phyloP scores from a whole-genome alignment of 2,113 vertebrate species.

The Chaetops frenatus region DNA sequence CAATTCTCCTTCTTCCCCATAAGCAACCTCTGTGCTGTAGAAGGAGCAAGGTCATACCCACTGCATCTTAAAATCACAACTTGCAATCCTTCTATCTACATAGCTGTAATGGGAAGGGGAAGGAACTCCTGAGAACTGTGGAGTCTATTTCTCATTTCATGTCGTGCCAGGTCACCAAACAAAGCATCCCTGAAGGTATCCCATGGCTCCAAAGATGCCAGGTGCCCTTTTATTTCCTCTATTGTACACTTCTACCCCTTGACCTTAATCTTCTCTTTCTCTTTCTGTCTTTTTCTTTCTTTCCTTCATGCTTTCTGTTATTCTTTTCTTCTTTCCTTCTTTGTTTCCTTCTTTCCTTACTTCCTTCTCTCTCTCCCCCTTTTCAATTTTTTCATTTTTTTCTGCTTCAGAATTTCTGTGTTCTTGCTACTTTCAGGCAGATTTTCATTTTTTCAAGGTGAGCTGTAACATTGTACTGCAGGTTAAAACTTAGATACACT shows the following conservation, averaged over 20 bases:
- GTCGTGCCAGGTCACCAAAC: rapidly evolving
- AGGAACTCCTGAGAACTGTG: background rate
- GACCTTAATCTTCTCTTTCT: background rate
- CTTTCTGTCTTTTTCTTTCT: no score
- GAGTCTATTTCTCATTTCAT: background rate
- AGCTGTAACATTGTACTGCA: background rate
- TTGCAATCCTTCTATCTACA: background rate
- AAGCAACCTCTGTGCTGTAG: background rate
- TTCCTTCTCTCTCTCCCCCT: background rate
- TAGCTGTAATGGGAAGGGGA: background rate
- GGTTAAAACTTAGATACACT: background rate
- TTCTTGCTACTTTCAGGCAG: background rate
- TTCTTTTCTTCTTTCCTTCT: rapidly evolving
- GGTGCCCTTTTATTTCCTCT: background rate
- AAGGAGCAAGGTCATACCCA: background rate
- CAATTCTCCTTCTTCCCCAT: background rate
- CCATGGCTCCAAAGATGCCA: background rate
- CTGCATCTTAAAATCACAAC: background rate
- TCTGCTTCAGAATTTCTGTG: background rate
- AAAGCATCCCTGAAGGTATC: background rate
- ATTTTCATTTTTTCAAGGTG: background rate
- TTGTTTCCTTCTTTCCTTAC: rapidly evolving
- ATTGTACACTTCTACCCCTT: background rate
- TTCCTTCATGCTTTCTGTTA: rapidly evolving
- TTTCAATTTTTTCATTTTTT: background rate